Percentiles rank a stretch among this genome's conserved stretches.
Evolutionary conservation across 2,797 vertebrate genomes (phyloP).

Genomic region (Synanceia verrucosa): DNA sequence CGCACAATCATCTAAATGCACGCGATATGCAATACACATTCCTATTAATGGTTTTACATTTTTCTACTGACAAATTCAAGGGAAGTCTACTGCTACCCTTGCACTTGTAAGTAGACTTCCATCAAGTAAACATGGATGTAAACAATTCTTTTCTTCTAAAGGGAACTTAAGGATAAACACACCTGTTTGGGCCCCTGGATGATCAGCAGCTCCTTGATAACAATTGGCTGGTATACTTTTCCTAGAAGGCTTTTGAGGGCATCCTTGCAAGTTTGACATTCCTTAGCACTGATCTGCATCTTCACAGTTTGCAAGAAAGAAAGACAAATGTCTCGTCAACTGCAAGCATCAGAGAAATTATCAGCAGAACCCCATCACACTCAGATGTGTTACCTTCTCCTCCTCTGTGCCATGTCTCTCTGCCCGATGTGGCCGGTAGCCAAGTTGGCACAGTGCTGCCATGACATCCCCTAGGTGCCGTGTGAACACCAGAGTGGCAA

Average conservation of each 20-base stretch:
- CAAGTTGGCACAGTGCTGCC: slow-evolving; percentile 89
- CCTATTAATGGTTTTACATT: too few species aligned
- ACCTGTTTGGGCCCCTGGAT: slow-evolving; percentile 93
- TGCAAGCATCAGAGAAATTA: not conserved
- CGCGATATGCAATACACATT: too few species aligned
- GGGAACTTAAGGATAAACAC: not conserved
- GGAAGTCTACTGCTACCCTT: too few species aligned
- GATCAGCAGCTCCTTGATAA: slow-evolving; percentile 90
- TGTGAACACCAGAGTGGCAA: slow-evolving; percentile 85
- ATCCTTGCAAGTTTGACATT: slow-evolving; percentile 78
- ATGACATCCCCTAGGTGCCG: slow-evolving; percentile 90
- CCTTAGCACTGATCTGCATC: slow-evolving; percentile 82
- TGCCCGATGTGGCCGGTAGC: slow-evolving; percentile 80
- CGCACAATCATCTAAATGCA: too few species aligned
- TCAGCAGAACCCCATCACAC: not conserved
- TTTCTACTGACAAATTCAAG: too few species aligned
- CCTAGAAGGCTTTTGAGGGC: slow-evolving; percentile 83
- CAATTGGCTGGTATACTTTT: slow-evolving; percentile 91
- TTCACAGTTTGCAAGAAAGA: not conserved
- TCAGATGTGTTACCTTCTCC: slow-evolving; percentile 57
- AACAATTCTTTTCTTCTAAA: too few species aligned
- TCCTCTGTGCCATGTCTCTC: slow-evolving; percentile 45
- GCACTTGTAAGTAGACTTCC: too few species aligned
- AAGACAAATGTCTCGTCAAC: not conserved
- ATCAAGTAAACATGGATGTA: too few species aligned